These are phyloP conservation scores for Tachina lurida DNA, from an alignment of 2,888 invertebrate species.

Conservation along the genomic window DNA sequence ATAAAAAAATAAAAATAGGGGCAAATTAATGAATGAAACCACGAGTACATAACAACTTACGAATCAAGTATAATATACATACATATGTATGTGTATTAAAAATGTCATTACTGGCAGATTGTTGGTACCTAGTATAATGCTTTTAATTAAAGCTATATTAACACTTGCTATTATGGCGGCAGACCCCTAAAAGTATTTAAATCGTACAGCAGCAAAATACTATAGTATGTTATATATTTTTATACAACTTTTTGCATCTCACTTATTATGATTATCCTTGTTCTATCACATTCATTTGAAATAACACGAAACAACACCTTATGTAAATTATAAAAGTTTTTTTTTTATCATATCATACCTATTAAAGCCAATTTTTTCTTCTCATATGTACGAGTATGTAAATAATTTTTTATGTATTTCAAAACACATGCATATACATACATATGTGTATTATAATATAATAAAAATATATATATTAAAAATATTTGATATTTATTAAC, in stretches of 20 bases:
- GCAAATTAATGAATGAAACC: too few species aligned
- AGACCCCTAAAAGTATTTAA: too few species aligned
- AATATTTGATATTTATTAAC: slow-evolving; percentile 43
- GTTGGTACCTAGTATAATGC: too few species aligned
- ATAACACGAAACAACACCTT: slow-evolving; percentile 4
- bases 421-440: neutral
- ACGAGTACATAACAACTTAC: too few species aligned
- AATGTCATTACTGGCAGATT: too few species aligned
- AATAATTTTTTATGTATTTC: slow-evolving; percentile 8
- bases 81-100: too few species aligned
- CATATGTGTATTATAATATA: slow-evolving; percentile 11
- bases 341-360: slow-evolving; percentile 15
- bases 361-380: slow-evolving; percentile 10
- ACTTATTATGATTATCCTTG: slow-evolving; percentile 34
- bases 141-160: too few species aligned
- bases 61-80: too few species aligned
- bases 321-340: slow-evolving; percentile 23
- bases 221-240: too few species aligned
- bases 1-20: too few species aligned
- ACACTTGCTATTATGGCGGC: too few species aligned
- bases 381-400: slow-evolving; percentile 12
- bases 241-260: neutral
- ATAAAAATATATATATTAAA: slow-evolving; percentile 15
- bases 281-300: neutral
- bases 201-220: too few species aligned